These are phyloP conservation scores for Pyrocephalus nanus DNA, from an alignment of 2,797 vertebrate species.

Conservation along the genomic window DNA sequence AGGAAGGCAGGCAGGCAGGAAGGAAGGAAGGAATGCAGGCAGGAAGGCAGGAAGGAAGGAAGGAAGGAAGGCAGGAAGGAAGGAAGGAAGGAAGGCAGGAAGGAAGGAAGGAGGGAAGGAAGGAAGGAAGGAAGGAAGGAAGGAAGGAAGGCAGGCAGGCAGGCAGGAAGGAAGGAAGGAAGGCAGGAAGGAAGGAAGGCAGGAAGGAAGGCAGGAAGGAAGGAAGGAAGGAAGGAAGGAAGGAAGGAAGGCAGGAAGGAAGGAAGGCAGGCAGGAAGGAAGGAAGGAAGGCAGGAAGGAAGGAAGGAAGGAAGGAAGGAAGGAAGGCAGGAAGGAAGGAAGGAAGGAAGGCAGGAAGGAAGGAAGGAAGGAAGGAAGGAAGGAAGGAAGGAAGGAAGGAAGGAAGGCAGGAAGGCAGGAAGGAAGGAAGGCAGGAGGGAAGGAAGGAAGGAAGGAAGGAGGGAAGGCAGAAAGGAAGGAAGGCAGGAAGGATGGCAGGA, in stretches of 20 bases:
- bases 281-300: too few species aligned
- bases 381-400: not conserved
- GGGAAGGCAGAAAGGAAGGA: too few species aligned
- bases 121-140: not conserved
- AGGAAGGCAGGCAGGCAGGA: too few species aligned
- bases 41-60: accelerated
- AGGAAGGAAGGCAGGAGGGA: too few species aligned
- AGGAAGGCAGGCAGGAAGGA: too few species aligned
- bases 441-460: too few species aligned
- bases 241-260: accelerated
- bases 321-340: accelerated
- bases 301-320: not conserved
- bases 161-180: too few species aligned
- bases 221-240: too few species aligned
- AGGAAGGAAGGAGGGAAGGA: too few species aligned
- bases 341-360: too few species aligned
- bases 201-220: accelerated
- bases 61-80: too few species aligned
- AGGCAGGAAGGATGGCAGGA: accelerated
- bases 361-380: too few species aligned
- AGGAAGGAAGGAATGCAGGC: not conserved
- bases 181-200: not conserved
- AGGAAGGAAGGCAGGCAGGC: accelerated
- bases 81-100: accelerated
- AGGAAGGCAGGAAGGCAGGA: accelerated